These are phyloP conservation scores for Drosophila subobscura DNA, from an alignment of 1,140 invertebrate genomes.

Conservation along the genomic window DNA sequence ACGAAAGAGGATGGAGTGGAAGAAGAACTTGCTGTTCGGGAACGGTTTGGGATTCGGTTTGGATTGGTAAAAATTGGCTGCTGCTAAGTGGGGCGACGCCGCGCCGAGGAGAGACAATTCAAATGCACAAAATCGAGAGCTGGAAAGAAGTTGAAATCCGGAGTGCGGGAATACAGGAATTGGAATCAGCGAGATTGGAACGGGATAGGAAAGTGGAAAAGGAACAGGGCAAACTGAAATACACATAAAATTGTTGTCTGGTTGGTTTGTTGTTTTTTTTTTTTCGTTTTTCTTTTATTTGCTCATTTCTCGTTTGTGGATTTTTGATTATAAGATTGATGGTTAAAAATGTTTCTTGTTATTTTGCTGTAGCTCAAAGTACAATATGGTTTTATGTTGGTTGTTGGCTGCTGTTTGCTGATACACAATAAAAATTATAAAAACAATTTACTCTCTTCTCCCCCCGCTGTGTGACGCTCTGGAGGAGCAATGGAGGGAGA, in stretches of 20 bases:
- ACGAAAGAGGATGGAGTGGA: slow-evolving; percentile 11
- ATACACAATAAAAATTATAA: slow-evolving; percentile 70
- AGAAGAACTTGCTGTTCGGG: slow-evolving; percentile 14
- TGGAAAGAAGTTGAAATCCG: slow-evolving; percentile 57
- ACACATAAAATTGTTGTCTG: slow-evolving; percentile 70
- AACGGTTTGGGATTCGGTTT: slow-evolving; percentile 13
- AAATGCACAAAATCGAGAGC: slow-evolving; percentile 72
- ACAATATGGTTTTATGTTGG: slow-evolving; percentile 56
- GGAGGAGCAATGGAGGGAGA: slow-evolving; percentile 16
- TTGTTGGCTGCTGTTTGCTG: slow-evolving; percentile 41
- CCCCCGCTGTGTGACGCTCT: slow-evolving; percentile 5
- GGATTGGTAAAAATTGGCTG: slow-evolving; percentile 66
- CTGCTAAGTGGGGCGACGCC: slow-evolving; percentile 18
- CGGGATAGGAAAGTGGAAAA: neutral
- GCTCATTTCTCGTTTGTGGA: slow-evolving; percentile 76
- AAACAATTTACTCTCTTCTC: slow-evolving; percentile 56
- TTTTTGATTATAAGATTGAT: slow-evolving; percentile 80
- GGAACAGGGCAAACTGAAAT: slow-evolving; percentile 55
- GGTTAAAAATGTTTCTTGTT: slow-evolving; percentile 58
- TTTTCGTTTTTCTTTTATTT: slow-evolving; percentile 77
- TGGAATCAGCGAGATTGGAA: neutral
- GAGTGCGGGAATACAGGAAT: neutral
- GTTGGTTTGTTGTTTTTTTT: slow-evolving; percentile 47
- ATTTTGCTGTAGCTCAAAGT: slow-evolving; percentile 62
- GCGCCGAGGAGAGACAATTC: slow-evolving; percentile 77